phyloP scores from a whole-genome alignment of 2,888 invertebrate genomes.

The Lithodes maja region DNA sequence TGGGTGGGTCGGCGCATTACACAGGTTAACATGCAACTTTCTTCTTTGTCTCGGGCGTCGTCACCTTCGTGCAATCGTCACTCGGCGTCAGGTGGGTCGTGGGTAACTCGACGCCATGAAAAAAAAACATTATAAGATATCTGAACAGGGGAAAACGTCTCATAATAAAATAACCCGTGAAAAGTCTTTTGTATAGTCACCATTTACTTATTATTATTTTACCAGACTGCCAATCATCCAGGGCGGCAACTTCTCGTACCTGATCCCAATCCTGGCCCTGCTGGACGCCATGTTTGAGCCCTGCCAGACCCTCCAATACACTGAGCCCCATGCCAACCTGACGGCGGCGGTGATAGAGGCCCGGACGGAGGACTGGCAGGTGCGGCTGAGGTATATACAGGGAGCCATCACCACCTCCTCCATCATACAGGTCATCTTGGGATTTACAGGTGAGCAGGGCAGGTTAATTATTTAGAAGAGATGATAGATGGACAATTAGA shows the following conservation, averaged over 20 bases:
- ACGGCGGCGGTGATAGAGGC: conserved; percentile 75
- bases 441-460: conserved; percentile 75
- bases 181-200: too few relatives aligned
- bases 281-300: conserved; percentile 83
- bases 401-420: conserved; percentile 89
- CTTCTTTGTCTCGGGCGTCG: too few relatives aligned
- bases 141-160: neutral
- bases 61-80: too few relatives aligned
- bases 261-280: conserved; percentile 86
- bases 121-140: too few relatives aligned
- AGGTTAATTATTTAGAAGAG: neutral
- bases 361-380: conserved; percentile 82
- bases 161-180: neutral
- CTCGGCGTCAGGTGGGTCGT: too few relatives aligned
- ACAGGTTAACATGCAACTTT: too few relatives aligned
- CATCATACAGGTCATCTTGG: conserved; percentile 84
- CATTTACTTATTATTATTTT: neutral
- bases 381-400: conserved; percentile 85
- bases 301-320: conserved; percentile 77
- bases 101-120: too few relatives aligned
- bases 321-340: conserved; percentile 77
- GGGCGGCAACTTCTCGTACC: conserved; percentile 86
- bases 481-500: too few relatives aligned
- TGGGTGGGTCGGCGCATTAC: too few relatives aligned
- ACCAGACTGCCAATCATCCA: conserved; percentile 73